Percentiles rank a stretch among this genome's conserved stretches.
Conservation (phyloP, 2,113 vertebrate species). For the Chaetodon auriga region DNA sequence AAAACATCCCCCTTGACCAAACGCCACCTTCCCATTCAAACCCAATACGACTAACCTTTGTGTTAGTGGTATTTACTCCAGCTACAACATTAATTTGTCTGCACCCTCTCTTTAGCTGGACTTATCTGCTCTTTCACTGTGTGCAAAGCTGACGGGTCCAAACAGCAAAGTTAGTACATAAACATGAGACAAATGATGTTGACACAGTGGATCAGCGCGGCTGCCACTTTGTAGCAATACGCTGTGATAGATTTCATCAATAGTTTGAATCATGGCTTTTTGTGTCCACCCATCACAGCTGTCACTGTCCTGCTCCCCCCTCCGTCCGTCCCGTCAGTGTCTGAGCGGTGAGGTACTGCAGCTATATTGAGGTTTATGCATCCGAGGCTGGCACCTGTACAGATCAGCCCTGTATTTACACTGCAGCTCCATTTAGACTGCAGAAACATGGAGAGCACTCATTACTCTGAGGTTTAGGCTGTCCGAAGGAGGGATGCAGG, state of each 20-base stretch:
- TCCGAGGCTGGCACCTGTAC: conserved; percentile 71
- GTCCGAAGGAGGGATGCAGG: conserved; percentile 57
- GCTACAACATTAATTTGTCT: conserved; percentile 22
- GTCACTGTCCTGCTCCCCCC: conserved; percentile 9
- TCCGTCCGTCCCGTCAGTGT: conserved; percentile 22
- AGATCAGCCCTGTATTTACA: conserved; percentile 73
- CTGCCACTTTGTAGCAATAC: conserved; percentile 43
- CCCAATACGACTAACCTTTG: conserved; percentile 8
- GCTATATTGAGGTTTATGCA: conserved; percentile 56
- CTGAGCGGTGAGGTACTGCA: conserved; percentile 36
- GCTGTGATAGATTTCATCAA: conserved; percentile 65
- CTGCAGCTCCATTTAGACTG: conserved; percentile 77
- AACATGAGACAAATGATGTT: conserved; percentile 61
- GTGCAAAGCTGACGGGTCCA: conserved; percentile 10
- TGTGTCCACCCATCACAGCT: conserved; percentile 57
- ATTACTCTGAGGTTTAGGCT: conserved; percentile 84
- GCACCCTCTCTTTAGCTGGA: background rate
- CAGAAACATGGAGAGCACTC: conserved; percentile 77
- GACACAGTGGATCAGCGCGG: conserved; percentile 55
- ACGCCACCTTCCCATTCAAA: background rate
- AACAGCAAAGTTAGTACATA: conserved; percentile 36
- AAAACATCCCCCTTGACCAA: background rate
- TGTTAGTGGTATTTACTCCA: conserved; percentile 17
- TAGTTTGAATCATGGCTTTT: conserved; percentile 53
- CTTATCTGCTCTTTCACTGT: conserved; percentile 15